Evolutionary conservation across 2,888 invertebrate species (phyloP).

Genomic region (Drosophila anomalipes): DNA sequence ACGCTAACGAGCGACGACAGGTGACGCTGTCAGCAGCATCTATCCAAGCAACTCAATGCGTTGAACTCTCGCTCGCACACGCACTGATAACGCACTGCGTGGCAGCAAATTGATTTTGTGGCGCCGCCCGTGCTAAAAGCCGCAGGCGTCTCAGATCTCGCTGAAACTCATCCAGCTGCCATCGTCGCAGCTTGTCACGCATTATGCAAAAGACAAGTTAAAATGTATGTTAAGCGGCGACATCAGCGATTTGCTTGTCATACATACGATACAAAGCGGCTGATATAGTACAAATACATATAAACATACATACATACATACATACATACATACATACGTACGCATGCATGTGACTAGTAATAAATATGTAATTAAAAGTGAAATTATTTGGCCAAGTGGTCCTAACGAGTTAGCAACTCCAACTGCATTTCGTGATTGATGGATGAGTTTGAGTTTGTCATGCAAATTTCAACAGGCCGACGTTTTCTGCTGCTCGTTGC

Average conservation of each 20-base stretch:
- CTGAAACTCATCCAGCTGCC: conserved; percentile 28
- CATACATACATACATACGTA: neutral
- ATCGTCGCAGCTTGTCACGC: conserved; percentile 48
- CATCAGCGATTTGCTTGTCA: conserved; percentile 35
- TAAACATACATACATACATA: neutral
- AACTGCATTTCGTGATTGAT: conserved; percentile 72
- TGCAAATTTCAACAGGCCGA: conserved; percentile 76
- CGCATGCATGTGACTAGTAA: neutral
- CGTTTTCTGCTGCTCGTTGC: conserved; percentile 18
- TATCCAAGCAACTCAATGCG: conserved; percentile 11
- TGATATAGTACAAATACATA: neutral
- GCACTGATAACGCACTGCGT: conserved; percentile 76
- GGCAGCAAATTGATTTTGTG: conserved; percentile 77
- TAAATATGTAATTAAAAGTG: conserved; percentile 71
- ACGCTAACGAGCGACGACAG: conserved; percentile 82
- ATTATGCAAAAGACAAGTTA: conserved; percentile 80
- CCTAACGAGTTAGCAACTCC: conserved; percentile 68
- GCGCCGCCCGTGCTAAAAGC: conserved; percentile 73
- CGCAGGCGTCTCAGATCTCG: conserved; percentile 38
- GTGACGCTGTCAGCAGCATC: conserved; percentile 69
- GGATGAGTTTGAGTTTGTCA: conserved; percentile 82
- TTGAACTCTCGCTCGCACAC: conserved; percentile 22
- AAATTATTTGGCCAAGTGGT: conserved; percentile 70
- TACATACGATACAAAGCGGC: conserved; percentile 4
- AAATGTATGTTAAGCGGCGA: conserved; percentile 74